phyloP scores from a whole-genome alignment of 2,797 vertebrate genomes.

The Scolopax bukidnonensis region DNA sequence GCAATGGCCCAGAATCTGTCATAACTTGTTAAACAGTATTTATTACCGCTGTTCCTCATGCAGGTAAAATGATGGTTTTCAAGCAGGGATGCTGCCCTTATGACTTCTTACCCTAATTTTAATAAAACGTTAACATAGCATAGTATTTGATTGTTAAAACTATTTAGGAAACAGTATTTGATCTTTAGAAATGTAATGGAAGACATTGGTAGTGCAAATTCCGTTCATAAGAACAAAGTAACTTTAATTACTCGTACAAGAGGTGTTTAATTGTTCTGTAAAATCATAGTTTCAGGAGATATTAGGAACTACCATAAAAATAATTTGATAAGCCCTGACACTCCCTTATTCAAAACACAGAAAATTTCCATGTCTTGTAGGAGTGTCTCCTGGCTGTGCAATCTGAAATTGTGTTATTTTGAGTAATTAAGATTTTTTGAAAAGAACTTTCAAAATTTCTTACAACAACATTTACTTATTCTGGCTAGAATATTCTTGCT shows the following conservation, averaged over 20 bases:
- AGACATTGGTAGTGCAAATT: not conserved
- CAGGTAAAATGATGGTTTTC: conserved; percentile 62
- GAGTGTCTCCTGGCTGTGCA: not conserved
- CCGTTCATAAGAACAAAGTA: not conserved
- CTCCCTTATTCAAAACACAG: not conserved
- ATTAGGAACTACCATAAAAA: not conserved
- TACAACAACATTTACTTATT: not conserved
- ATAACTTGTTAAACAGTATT: not conserved
- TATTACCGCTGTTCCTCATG: not conserved
- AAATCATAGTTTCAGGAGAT: not conserved
- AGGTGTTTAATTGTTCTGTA: not conserved
- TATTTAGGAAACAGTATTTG: not conserved
- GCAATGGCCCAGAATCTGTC: not conserved
- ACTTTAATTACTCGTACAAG: not conserved
- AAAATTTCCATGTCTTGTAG: not conserved
- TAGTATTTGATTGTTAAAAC: conserved; percentile 62
- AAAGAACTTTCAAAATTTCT: not conserved
- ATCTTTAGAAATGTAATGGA: not conserved
- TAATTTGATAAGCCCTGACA: not conserved
- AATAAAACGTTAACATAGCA: not conserved
- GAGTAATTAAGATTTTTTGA: not conserved
- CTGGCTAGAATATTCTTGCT: not conserved
- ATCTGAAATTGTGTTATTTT: not conserved
- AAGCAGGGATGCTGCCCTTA: conserved; percentile 47
- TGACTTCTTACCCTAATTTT: not conserved